These are phyloP conservation scores for Patella pellucida DNA, from an alignment of 2,888 invertebrate genomes.

Conservation along the genomic window DNA sequence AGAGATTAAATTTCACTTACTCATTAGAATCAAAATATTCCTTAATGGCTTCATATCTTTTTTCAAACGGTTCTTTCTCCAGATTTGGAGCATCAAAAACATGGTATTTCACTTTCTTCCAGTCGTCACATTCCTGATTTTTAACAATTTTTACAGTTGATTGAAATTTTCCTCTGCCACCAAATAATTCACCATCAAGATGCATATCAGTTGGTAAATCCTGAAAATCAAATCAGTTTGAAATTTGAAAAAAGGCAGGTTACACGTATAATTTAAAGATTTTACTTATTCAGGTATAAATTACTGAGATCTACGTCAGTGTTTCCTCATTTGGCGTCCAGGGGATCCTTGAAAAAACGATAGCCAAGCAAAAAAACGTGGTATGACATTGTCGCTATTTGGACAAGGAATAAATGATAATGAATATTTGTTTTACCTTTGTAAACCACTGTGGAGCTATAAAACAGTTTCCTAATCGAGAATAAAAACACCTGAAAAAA, in stretches of 20 bases:
- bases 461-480: slow-evolving; percentile 67
- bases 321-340: no score
- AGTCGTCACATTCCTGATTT: slow-evolving; percentile 55
- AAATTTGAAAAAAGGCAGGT: no score
- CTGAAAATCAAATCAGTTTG: slow-evolving; percentile 28
- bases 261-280: no score
- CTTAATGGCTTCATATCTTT: slow-evolving; percentile 51
- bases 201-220: slow-evolving; percentile 62
- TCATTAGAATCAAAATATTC: slow-evolving; percentile 58
- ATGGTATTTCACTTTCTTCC: slow-evolving; percentile 62
- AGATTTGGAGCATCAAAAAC: slow-evolving; percentile 66
- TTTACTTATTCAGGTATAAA: no score
- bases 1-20: slow-evolving; percentile 42
- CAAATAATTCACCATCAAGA: slow-evolving; percentile 66
- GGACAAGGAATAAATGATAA: no score
- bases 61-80: slow-evolving; percentile 61
- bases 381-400: no score
- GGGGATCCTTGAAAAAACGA: no score
- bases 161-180: slow-evolving; percentile 66
- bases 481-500: slow-evolving; percentile 60
- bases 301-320: no score
- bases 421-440: slow-evolving; percentile 38
- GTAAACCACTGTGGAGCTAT: slow-evolving; percentile 66
- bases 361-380: no score
- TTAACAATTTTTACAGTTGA: slow-evolving; percentile 67